Conservation (phyloP, 2,797 vertebrate species). For the Anguilla marmorata region DNA sequence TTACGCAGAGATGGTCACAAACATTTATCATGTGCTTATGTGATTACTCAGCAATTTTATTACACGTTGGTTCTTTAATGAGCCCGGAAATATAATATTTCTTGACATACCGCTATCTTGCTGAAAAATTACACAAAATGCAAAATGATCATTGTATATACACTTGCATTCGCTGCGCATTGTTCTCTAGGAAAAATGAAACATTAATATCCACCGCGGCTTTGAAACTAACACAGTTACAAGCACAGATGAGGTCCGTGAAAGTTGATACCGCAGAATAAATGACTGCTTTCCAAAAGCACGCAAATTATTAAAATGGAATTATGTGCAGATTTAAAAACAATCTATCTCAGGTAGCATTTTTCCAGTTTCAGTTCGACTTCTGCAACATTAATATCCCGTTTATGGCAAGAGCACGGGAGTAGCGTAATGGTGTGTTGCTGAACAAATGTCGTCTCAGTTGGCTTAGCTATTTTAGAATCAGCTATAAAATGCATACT, state of each 20-base stretch:
- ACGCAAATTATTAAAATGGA: conserved; percentile 59
- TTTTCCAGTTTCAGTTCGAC: conserved; percentile 43
- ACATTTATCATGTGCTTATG: conserved; percentile 78
- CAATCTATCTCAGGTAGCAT: conserved; percentile 58
- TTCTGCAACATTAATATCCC: conserved; percentile 17
- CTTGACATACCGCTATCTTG: conserved; percentile 77
- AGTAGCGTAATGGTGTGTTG: background rate
- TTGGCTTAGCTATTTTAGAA: background rate
- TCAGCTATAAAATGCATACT: background rate
- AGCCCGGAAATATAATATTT: conserved; percentile 78
- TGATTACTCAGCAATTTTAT: conserved; percentile 71
- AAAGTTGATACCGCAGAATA: conserved; percentile 72
- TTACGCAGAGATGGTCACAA: conserved; percentile 70
- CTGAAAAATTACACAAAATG: conserved; percentile 80
- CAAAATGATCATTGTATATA: conserved; percentile 61
- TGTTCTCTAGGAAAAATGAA: conserved; percentile 25
- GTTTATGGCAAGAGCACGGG: background rate
- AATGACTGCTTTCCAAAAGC: conserved; percentile 62
- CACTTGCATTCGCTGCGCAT: conserved; percentile 63
- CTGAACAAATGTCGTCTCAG: background rate
- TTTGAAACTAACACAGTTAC: conserved; percentile 73
- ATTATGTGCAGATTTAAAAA: conserved; percentile 62
- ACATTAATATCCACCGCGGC: conserved; percentile 80
- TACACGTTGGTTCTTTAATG: conserved; percentile 78
- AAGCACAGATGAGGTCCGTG: conserved; percentile 67